phyloP scores from a whole-genome alignment of 2,888 invertebrate genomes.

The Autographa pulchrina region DNA sequence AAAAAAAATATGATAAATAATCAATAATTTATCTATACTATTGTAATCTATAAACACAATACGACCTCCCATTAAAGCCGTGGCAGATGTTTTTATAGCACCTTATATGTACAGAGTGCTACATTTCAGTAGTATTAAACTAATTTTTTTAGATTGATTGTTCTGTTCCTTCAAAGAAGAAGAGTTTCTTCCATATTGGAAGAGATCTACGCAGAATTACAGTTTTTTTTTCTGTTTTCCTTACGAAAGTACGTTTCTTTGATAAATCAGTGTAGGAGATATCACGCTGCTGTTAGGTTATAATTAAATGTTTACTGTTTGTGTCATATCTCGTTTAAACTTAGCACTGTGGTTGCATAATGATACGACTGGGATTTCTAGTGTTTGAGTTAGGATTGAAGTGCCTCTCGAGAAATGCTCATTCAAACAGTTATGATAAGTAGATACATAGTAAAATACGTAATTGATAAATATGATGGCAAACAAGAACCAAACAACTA shows the following conservation, averaged over 20 bases:
- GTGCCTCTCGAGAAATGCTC: conserved; percentile 19
- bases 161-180: too few species aligned
- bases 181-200: too few species aligned
- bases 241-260: neutral
- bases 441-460: neutral
- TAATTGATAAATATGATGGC: neutral
- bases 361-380: conserved; percentile 33
- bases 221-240: neutral
- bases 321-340: conserved; percentile 20
- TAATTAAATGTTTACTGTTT: conserved; percentile 29
- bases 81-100: too few species aligned
- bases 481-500: neutral
- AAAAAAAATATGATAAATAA: too few species aligned
- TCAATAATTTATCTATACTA: too few species aligned
- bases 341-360: conserved; percentile 38
- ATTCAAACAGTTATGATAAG: conserved; percentile 11
- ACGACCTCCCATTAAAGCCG: too few species aligned
- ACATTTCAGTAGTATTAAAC: too few species aligned
- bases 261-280: neutral
- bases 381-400: conserved; percentile 28
- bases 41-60: too few species aligned
- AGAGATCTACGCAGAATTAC: neutral
- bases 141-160: too few species aligned
- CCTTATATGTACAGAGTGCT: too few species aligned
- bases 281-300: conserved; percentile 7